phyloP scores from a whole-genome alignment of 2,113 vertebrate genomes.

The Sceloporus tristichus region DNA sequence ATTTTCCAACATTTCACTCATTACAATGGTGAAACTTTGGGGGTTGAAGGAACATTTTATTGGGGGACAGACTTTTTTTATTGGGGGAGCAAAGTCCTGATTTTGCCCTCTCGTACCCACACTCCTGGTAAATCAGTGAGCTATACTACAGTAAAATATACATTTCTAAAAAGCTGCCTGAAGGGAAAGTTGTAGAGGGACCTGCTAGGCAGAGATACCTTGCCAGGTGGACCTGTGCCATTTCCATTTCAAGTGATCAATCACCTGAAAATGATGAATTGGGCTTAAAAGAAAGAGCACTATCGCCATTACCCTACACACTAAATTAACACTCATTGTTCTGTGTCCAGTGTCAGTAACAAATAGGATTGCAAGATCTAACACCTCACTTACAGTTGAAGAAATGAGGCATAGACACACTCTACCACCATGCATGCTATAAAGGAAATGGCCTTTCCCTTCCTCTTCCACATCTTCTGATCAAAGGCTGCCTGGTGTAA shows the following conservation, averaged over 20 bases:
- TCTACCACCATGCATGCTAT: conserved; percentile 43
- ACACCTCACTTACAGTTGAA: background rate
- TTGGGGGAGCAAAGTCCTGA: background rate
- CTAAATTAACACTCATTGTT: background rate
- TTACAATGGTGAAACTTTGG: no score
- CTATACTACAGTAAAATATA: background rate
- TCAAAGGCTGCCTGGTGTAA: conserved; percentile 70
- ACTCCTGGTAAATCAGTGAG: no score
- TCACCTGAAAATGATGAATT: background rate
- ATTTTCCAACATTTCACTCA: no score
- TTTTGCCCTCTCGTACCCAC: no score
- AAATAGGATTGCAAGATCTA: conserved; percentile 31
- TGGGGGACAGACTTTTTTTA: background rate
- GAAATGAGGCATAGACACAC: conserved; percentile 47
- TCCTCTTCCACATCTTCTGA: conserved; percentile 63
- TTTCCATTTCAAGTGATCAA: background rate
- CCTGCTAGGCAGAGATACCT: background rate
- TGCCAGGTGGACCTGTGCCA: background rate
- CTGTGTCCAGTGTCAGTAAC: background rate
- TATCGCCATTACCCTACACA: no score
- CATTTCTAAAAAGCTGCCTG: background rate
- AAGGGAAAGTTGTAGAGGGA: background rate
- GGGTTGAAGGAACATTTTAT: no score
- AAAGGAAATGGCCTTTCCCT: conserved; percentile 64
- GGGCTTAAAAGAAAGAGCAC: background rate